These are phyloP conservation scores for Threskiornis aethiopicus DNA, from an alignment of 2,797 vertebrate species.

Conservation along the genomic window DNA sequence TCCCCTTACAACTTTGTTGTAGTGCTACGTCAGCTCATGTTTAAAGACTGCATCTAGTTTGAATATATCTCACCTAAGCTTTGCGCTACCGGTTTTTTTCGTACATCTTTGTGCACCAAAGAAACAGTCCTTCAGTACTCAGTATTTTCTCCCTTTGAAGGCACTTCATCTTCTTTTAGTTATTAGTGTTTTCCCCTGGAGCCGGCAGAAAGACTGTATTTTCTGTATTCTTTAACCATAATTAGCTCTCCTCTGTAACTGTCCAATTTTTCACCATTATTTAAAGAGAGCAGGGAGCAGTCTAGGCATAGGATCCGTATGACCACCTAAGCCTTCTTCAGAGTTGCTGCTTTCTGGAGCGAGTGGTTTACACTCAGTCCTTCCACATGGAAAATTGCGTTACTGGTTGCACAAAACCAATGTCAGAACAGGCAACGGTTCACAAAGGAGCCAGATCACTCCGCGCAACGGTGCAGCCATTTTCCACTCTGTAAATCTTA, in stretches of 20 bases:
- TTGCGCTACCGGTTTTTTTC: background rate
- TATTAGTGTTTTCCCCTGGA: background rate
- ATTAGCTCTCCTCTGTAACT: background rate
- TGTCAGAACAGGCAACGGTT: background rate
- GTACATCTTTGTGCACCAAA: background rate
- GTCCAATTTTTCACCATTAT: background rate
- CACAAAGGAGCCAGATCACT: background rate
- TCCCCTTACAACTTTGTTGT: background rate
- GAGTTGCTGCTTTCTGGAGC: background rate
- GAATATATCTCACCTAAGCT: background rate
- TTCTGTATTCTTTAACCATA: background rate
- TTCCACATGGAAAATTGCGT: background rate
- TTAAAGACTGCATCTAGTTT: background rate
- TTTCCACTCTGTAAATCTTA: background rate
- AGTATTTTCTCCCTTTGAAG: background rate
- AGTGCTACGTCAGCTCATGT: background rate
- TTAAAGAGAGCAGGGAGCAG: background rate
- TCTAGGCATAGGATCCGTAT: rapidly evolving
- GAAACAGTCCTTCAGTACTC: background rate
- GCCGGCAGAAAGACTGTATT: background rate
- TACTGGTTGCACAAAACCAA: background rate
- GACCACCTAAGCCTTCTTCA: background rate
- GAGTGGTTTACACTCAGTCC: background rate
- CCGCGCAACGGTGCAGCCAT: rapidly evolving
- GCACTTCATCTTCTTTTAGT: background rate